Evolutionary conservation across 2,888 invertebrate genomes (phyloP), one percentile per base, ranked within the genome.

Genomic region (Orthosia incerta): DNA sequence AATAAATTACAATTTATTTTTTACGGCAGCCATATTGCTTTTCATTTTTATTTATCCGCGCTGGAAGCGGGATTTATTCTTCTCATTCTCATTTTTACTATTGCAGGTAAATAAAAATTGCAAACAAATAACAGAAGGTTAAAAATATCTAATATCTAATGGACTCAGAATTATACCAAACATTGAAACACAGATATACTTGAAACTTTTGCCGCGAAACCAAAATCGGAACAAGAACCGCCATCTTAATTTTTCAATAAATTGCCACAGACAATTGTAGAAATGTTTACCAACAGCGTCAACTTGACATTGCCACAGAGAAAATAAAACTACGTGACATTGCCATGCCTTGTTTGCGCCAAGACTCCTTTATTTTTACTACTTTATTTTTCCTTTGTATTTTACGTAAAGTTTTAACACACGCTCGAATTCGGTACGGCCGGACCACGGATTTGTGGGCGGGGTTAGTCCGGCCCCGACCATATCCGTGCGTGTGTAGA

Each of bases 1-100:
- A 81, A 80, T 80, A 65, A 71, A 85, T 68, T 76, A 70, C 71
- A 74, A 68, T 66, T 74, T 63, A 56, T 60, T 77, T 86, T 80
- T 62, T 7, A 46, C 39, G n/a, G 53, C 4, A 26, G 31, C 50
- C 18, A 57, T 60, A 15, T 50, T 76, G 56, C 20, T 69, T 79
- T 65, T 80, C 13, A 56, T 80, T 59, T 70, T 31, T 15, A 31
- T 61, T 72, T 78, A 65, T 61, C 67, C 61, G 66, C 78, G 64
- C 50, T 63, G 46, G 26, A n/a, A 55, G 55, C 48, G 20, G 65
- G 23, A 18, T 53, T 55, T 13, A 16, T 31, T 12, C 60, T 50
- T 50, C 4, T 31, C 9, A 57, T 51, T 46, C 13, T 5, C 15
- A 26, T 74, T 50, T 70, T 74, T n/a, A n/a, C n/a, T n/a, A n/a